A percentile compares a stretch with the other conserved stretches of the same genome.
Evolutionary conservation across 2,113 vertebrate genomes (phyloP).

Genomic region (Dasyurus viverrinus): DNA sequence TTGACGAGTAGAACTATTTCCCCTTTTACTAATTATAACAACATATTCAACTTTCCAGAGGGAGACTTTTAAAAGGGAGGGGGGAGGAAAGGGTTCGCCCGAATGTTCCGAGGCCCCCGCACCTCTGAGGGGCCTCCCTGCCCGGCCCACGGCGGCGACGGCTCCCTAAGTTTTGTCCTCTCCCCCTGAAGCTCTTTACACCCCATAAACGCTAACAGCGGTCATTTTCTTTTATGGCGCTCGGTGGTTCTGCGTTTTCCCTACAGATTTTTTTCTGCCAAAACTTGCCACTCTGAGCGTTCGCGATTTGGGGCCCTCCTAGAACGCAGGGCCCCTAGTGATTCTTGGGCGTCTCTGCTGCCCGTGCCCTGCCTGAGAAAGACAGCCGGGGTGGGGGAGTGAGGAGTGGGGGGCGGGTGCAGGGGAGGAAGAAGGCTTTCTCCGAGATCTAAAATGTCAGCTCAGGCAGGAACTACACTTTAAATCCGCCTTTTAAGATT

Average conservation of each 20-base stretch:
- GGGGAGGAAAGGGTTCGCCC: neutral
- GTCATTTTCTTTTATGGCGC: constrained; percentile 92
- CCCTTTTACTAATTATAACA: constrained; percentile 71
- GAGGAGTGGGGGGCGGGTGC: neutral
- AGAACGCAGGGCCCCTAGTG: constrained; percentile 22
- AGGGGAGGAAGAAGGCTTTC: constrained; percentile 59
- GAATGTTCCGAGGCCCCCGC: constrained; percentile 8
- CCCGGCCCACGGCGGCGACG: neutral
- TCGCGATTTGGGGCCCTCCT: neutral
- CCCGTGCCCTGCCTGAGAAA: constrained; percentile 2
- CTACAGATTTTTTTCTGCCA: constrained; percentile 83
- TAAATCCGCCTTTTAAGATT: constrained; percentile 35
- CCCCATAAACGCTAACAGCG: constrained; percentile 94
- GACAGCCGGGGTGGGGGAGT: neutral
- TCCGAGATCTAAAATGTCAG: constrained; percentile 58
- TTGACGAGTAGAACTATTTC: constrained; percentile 55
- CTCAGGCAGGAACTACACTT: constrained; percentile 59
- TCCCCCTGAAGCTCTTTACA: constrained; percentile 90
- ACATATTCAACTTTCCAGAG: constrained; percentile 61
- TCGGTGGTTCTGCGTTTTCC: constrained; percentile 84
- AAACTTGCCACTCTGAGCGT: constrained; percentile 73
- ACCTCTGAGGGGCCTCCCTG: constrained; percentile 76
- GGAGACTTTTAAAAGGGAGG: neutral
- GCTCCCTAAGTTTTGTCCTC: constrained; percentile 78
- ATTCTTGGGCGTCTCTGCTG: constrained; percentile 36